phyloP scores from a whole-genome alignment of 2,797 vertebrate species.

The Oophaga sylvatica region DNA sequence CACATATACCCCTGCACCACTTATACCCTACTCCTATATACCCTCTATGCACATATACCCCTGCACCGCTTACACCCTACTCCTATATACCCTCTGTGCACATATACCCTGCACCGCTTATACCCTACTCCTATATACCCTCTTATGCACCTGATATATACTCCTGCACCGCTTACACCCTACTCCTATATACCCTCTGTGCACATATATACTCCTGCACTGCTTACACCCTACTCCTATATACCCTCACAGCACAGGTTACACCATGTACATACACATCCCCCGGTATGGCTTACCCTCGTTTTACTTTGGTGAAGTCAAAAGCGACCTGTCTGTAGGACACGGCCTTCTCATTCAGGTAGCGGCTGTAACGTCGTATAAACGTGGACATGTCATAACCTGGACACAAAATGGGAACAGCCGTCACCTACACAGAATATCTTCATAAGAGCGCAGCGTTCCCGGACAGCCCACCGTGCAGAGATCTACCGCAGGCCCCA shows the following conservation, averaged over 20 bases:
- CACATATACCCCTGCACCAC: not conserved
- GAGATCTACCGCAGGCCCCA: too few relatives aligned
- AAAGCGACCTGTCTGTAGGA: slow-evolving; percentile 99
- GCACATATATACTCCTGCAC: not conserved
- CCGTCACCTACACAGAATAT: not conserved
- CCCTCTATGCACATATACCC: not conserved
- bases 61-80: not conserved
- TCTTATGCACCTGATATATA: too few relatives aligned
- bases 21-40: not conserved
- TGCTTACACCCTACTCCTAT: not conserved
- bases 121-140: too few relatives aligned
- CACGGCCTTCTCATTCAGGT: slow-evolving; percentile 98
- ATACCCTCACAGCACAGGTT: too few relatives aligned
- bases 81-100: not conserved
- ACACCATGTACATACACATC: not conserved
- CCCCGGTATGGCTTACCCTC: slow-evolving; percentile 82
- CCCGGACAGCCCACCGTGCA: too few relatives aligned
- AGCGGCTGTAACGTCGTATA: slow-evolving; percentile 97
- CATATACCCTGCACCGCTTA: too few relatives aligned
- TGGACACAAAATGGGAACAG: slow-evolving; percentile 65
- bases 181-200: too few relatives aligned
- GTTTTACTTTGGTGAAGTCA: slow-evolving; percentile 99
- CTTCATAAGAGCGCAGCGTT: not conserved
- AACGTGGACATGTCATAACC: slow-evolving; percentile 99
- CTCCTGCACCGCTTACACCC: too few relatives aligned